A percentile compares a stretch with the other conserved stretches of the same genome.
Evolutionary conservation across 2,797 vertebrate species (phyloP).

Genomic region (Delichon dasypus): DNA sequence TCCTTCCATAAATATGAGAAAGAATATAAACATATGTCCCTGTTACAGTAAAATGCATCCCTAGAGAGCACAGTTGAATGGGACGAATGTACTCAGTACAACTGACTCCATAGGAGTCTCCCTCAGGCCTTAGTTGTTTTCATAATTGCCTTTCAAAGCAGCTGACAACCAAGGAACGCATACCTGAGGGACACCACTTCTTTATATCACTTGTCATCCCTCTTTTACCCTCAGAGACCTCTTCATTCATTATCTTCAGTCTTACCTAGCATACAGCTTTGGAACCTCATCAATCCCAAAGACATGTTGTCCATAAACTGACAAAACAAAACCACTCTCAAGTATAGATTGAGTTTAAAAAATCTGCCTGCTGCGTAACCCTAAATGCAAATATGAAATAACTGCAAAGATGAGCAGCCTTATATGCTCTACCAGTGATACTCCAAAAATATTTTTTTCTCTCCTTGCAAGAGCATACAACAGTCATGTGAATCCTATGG

Average conservation of each 20-base stretch:
- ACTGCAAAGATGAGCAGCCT: background rate
- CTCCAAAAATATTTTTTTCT: background rate
- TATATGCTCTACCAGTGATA: background rate
- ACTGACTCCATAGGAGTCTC: background rate
- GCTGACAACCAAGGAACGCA: background rate
- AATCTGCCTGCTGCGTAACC: background rate
- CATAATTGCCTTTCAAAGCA: background rate
- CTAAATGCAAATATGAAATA: background rate
- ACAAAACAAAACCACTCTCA: background rate
- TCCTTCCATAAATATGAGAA: background rate
- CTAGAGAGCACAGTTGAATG: background rate
- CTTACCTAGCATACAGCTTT: background rate
- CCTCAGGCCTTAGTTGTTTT: background rate
- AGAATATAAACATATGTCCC: background rate
- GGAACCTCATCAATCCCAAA: background rate
- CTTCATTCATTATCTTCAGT: background rate
- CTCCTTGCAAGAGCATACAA: background rate
- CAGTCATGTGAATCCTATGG: background rate
- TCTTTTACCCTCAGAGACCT: background rate
- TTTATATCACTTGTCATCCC: background rate
- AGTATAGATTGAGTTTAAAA: background rate
- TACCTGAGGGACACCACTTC: background rate
- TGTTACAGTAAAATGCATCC: background rate
- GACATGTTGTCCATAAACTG: background rate
- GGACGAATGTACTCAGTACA: fast-evolving